These are phyloP conservation scores for Trissolcus brochymenae DNA, from an alignment of 2,888 invertebrate species.

Conservation along the genomic window DNA sequence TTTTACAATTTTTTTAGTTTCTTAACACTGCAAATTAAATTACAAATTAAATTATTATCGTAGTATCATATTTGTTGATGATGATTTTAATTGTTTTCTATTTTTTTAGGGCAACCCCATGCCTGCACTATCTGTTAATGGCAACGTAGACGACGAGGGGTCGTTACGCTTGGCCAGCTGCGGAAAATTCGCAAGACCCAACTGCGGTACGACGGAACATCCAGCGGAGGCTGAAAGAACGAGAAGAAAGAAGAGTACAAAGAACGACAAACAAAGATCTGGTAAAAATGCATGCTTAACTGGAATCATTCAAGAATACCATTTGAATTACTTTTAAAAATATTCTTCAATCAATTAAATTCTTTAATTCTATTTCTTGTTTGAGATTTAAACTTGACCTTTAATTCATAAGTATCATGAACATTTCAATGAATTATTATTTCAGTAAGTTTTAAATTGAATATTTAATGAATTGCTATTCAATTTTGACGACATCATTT, in stretches of 20 bases:
- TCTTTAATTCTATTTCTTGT: too few relatives aligned
- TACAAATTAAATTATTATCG: too few relatives aligned
- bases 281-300: slow-evolving; percentile 8
- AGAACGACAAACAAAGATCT: slow-evolving; percentile 55
- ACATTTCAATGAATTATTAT: too few relatives aligned
- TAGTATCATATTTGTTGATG: neutral
- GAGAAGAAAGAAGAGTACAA: slow-evolving; percentile 60
- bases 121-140: slow-evolving; percentile 78
- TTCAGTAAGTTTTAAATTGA: too few relatives aligned
- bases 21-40: too few relatives aligned
- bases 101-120: slow-evolving; percentile 77
- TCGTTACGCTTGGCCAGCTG: slow-evolving; percentile 67
- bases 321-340: too few relatives aligned
- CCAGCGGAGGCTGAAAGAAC: slow-evolving; percentile 43
- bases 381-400: too few relatives aligned
- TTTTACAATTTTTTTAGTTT: neutral
- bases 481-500: neutral
- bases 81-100: neutral
- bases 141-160: slow-evolving; percentile 63
- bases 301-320: too few relatives aligned
- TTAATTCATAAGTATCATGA: too few relatives aligned
- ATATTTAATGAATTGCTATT: too few relatives aligned
- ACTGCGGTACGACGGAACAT: slow-evolving; percentile 51
- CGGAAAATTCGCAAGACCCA: slow-evolving; percentile 70
- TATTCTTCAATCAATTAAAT: too few relatives aligned